Conservation (phyloP, 2,113 vertebrate genomes). For the Vulpes vulpes region DNA sequence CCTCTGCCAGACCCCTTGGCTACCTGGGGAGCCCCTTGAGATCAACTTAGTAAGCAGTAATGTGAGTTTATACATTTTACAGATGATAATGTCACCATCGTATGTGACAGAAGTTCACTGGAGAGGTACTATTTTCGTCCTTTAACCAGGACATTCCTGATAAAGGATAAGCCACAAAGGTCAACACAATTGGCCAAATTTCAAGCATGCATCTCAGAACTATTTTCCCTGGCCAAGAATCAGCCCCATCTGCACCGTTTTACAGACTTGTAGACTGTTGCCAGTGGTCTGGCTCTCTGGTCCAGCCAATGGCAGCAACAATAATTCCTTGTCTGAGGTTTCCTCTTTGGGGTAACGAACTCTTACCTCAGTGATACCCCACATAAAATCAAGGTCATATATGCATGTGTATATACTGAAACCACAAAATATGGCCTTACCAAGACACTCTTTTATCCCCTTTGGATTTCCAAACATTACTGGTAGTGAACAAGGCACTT, state of each 20-base stretch:
- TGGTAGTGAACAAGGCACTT: neutral
- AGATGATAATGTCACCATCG: neutral
- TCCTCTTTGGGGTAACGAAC: neutral
- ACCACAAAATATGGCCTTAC: neutral
- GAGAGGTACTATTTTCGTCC: neutral
- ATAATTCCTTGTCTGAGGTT: neutral
- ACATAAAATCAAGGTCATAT: neutral
- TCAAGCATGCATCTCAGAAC: neutral
- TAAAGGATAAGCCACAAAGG: neutral
- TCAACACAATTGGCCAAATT: neutral
- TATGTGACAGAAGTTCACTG: neutral
- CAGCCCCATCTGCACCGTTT: neutral
- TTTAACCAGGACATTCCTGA: neutral
- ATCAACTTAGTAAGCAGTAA: neutral
- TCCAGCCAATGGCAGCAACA: neutral
- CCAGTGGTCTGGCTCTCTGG: neutral
- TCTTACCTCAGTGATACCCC: neutral
- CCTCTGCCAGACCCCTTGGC: neutral
- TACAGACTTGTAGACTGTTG: neutral
- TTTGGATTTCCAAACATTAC: neutral
- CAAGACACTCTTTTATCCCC: neutral
- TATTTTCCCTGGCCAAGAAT: neutral
- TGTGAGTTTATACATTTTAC: neutral
- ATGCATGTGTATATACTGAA: neutral
- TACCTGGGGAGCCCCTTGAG: neutral